Evolutionary conservation across 2,797 vertebrate genomes (phyloP).

Genomic region (Fringilla coelebs): DNA sequence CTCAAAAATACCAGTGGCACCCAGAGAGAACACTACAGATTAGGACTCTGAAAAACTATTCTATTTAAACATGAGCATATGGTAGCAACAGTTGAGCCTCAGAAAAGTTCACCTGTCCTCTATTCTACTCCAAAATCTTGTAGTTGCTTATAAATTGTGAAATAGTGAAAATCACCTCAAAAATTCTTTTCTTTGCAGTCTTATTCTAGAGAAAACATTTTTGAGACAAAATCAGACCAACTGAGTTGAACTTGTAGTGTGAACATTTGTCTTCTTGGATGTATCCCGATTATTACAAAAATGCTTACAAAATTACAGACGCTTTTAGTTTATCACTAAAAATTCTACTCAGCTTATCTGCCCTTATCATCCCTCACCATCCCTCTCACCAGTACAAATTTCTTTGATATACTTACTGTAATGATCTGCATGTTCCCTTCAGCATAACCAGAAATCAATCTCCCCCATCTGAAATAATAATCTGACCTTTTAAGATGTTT

Average conservation of each 20-base stretch:
- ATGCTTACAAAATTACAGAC: neutral
- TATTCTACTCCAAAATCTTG: slow-evolving; percentile 43
- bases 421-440: slow-evolving; percentile 54
- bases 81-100: slow-evolving; percentile 53
- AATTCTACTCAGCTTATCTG: slow-evolving; percentile 9
- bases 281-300: slow-evolving; percentile 20
- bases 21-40: slow-evolving; percentile 9
- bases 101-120: slow-evolving; percentile 71
- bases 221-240: slow-evolving; percentile 55
- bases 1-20: slow-evolving; percentile 24
- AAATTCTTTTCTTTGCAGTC: slow-evolving; percentile 29
- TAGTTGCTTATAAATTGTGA: slow-evolving; percentile 52
- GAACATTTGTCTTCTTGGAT: neutral
- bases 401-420: slow-evolving; percentile 23
- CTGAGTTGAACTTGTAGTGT: slow-evolving; percentile 10
- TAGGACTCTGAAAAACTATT: slow-evolving; percentile 46
- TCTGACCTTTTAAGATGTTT: slow-evolving; percentile 31
- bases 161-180: slow-evolving; percentile 42
- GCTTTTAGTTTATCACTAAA: neutral
- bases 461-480: slow-evolving; percentile 30
- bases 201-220: slow-evolving; percentile 31
- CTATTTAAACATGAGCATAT: slow-evolving; percentile 48
- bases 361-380: neutral
- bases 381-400: neutral
- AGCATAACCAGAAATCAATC: neutral